Evolutionary conservation across 2,888 invertebrate genomes (phyloP), one percentile per base, ranked within the genome.

Genomic region (Agrotis ipsilon): DNA sequence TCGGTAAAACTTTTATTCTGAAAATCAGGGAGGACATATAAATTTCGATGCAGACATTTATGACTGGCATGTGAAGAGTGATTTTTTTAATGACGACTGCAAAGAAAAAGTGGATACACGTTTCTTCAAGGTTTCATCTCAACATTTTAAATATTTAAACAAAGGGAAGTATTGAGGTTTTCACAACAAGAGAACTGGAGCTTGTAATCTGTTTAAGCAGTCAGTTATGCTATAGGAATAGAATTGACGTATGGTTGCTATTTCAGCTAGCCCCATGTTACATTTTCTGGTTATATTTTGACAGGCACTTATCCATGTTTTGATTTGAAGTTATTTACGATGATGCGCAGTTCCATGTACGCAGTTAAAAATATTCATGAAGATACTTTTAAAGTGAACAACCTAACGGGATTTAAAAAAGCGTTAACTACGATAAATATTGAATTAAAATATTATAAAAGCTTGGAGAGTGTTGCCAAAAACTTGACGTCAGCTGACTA

Each of bases 201-300:
- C 78, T 84, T 80, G 74, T 77, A 85, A 85, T 84, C 62, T 85
- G 80, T 81, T 83, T 82, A 81, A 75, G 69, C 52, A 69, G 55
- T 55, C 78, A 80, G 72, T 69, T 81, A 76, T 84, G 71, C 70
- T 83, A 76, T 83, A 77, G 75, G 83, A 88, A 87, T 86, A 88
- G 88, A 82, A 85, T 86, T 93, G 92, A 92, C 92, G 92, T 87
- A 90, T 84, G 83, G 68, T 73, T 73, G 82, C 86, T 91, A 91
- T 91, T 91, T 89, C 80, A 80, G 80, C 60, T 71, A 84, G 32
- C 45, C 58, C 19, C 78, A 76, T 73, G 64, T 78, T 83, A 78
- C 84, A 75, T 82, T 85, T 85, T 86, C 83, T 85, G 75, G 71
- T 77, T 85, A 89, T 86, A 87, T 89, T 87, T 87, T 75, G 80